Conservation (phyloP, 2,888 invertebrate species). For the Proisotoma minuta region DNA sequence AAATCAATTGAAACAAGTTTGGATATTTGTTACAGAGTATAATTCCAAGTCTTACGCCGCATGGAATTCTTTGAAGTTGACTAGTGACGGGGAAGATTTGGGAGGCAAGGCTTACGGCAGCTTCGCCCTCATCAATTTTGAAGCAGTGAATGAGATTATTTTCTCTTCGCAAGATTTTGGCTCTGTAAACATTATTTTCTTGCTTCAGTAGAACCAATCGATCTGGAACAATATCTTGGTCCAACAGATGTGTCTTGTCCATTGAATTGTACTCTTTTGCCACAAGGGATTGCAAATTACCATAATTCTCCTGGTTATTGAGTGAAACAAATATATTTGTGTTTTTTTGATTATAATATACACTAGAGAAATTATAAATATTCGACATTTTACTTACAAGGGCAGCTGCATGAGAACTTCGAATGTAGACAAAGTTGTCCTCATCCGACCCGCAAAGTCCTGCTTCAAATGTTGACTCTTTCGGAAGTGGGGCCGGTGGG, state of each 20-base stretch:
- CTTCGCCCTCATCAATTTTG: slow-evolving; percentile 2
- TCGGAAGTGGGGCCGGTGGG: background rate
- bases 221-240: background rate
- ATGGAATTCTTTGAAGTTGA: background rate
- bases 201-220: background rate
- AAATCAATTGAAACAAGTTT: background rate
- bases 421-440: background rate
- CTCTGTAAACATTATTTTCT: background rate
- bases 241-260: background rate
- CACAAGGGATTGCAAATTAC: background rate
- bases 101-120: background rate
- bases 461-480: background rate
- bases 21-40: background rate
- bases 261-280: background rate
- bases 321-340: background rate
- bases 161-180: background rate
- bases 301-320: background rate
- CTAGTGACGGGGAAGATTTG: background rate
- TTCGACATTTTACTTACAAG: background rate
- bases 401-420: background rate
- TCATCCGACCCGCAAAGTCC: background rate
- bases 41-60: background rate
- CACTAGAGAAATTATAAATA: background rate
- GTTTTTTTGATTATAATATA: background rate
- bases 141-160: background rate